Percentiles rank a stretch among this genome's conserved stretches.
Conservation (phyloP, 2,888 invertebrate species). For the Philereme vetulata region DNA sequence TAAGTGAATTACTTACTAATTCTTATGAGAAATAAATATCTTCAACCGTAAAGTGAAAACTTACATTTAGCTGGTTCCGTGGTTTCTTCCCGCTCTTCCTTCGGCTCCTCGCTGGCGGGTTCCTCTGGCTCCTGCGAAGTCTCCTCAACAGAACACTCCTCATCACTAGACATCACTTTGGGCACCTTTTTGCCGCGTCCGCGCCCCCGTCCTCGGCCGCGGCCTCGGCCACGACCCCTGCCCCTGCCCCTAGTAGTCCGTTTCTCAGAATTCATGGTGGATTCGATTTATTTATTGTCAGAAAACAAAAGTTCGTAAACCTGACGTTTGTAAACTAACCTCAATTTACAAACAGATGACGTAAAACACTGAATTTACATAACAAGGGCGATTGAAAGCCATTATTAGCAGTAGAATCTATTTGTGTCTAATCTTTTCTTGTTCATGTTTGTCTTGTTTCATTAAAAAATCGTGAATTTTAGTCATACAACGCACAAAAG, state of each 20-base stretch:
- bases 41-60: not conserved
- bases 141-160: conserved; percentile 79
- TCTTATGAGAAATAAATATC: not conserved
- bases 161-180: conserved; percentile 87
- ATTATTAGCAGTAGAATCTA: not conserved
- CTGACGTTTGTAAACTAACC: conserved; percentile 30
- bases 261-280: conserved; percentile 78
- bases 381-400: not conserved
- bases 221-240: conserved; percentile 90
- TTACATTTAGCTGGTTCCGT: conserved; percentile 82
- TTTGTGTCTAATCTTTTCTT: no score
- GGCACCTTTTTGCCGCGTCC: conserved; percentile 90
- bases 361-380: not conserved
- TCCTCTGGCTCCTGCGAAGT: conserved; percentile 81
- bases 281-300: conserved; percentile 16
- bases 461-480: not conserved
- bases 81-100: conserved; percentile 70
- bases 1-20: no score
- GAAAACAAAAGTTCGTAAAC: conserved; percentile 5
- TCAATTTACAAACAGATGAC: conserved; percentile 13
- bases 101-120: conserved; percentile 65
- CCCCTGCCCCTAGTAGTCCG: conserved; percentile 88
- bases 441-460: not conserved
- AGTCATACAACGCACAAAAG: no score
- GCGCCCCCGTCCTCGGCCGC: conserved; percentile 88